Conservation (phyloP, 2,888 invertebrate genomes). For the Brachypalpus laphriformis region DNA sequence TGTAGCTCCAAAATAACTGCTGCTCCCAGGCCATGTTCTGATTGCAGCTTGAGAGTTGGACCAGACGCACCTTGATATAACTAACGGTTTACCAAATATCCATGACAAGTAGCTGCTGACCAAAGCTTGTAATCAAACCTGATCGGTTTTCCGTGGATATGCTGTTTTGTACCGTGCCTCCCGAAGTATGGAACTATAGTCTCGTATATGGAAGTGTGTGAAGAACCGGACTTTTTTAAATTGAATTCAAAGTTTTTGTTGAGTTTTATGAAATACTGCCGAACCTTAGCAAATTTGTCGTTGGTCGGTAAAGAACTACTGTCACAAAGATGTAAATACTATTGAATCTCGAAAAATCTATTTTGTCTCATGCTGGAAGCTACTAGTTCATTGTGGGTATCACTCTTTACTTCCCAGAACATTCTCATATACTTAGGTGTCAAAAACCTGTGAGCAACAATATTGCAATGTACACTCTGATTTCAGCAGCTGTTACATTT, state of each 20-base stretch:
- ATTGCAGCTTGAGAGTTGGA: conserved; percentile 25
- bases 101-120: conserved; percentile 51
- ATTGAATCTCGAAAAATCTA: conserved; percentile 4
- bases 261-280: not conserved
- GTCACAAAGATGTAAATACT: conserved; percentile 20
- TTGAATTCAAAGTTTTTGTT: not conserved
- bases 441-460: not conserved
- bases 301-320: conserved; percentile 29
- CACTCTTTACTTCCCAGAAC: conserved; percentile 51
- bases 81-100: conserved; percentile 42
- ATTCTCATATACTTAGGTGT: conserved; percentile 64
- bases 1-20: conserved; percentile 11
- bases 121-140: conserved; percentile 47
- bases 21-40: conserved; percentile 3
- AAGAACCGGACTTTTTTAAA: not conserved
- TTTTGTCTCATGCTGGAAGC: conserved; percentile 15
- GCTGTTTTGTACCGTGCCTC: conserved; percentile 18
- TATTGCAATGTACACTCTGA: too few species aligned
- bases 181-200: not conserved
- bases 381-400: conserved; percentile 38
- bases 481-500: too few species aligned
- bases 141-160: conserved; percentile 45
- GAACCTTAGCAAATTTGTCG: conserved; percentile 38
- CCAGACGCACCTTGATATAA: conserved; percentile 42
- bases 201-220: not conserved